Base-by-base conservation (phyloP, 2,888 invertebrate genomes). In the Drosophila nr. perissopoda region DNA sequence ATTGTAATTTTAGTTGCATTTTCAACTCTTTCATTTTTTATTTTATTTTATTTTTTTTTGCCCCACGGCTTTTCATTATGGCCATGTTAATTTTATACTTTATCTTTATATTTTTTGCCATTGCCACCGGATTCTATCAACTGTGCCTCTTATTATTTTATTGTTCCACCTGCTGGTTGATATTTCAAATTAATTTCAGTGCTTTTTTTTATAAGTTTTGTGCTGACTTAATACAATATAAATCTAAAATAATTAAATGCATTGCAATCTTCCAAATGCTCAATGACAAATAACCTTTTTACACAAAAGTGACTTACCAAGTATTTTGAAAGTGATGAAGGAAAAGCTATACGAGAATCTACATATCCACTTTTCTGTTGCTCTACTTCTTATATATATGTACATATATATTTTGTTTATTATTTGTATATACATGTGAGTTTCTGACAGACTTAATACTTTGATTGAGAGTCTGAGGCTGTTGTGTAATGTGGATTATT, bases 1-100 rank as follows among this genome's bases (percentile, higher is more conserved):
- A 85, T 81, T 83, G 81, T 76, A 73, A 76, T 83, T 86, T 69
- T 68, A 72, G 82, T 61, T 59, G 76, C 64, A 58, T 62, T 72
- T 82, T 58, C 48, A 36, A 27, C 38, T 27, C 13, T 4, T n/a
- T 45, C 6, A 42, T 45, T 68, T 45, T 29, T 48, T n/a, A 4
- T 40, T 27, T 1, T 59, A 21, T 45, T 1, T 58, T 21, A 21
- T 49, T 33, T 49, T 29, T 1, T 25, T 27, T 52, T 36, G 25
- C 21, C 1, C 38, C 21, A 31, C 53, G 2, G 33, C 58, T 59
- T 66, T 69, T 60, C 36, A 54, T 36, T 58, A 54, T 51, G 60
- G 67, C 51, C 64, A 71, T 75, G 66, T 80, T 88, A 73, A 88
- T 82, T 83, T 87, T 45, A 51, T 65, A 72, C 64, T 77, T 75